A percentile compares a stretch with the other conserved stretches of the same genome.
Evolutionary conservation across 2,888 invertebrate species (phyloP).

Genomic region (Helleia helle): DNA sequence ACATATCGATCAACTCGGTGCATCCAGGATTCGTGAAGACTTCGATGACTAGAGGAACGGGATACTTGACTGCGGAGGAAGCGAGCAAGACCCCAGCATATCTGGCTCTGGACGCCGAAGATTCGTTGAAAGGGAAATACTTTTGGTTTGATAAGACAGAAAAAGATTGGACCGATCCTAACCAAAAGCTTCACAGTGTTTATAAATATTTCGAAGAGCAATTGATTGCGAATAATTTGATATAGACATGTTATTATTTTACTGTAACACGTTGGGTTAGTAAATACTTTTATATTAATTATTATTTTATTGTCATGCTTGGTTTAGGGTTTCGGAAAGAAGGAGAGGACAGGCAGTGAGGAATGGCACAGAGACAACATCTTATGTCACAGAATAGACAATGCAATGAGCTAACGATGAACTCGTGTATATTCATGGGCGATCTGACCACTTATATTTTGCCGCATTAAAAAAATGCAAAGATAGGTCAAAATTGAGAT

Average conservation of each 20-base stretch:
- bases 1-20: constrained; percentile 25
- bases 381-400: no score
- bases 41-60: constrained; percentile 23
- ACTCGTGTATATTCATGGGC: no score
- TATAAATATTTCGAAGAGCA: constrained; percentile 14
- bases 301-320: no score
- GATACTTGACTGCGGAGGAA: constrained; percentile 21
- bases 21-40: constrained; percentile 29
- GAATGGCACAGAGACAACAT: no score
- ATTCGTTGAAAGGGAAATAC: constrained; percentile 26
- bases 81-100: constrained; percentile 21
- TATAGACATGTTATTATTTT: constrained; percentile 4
- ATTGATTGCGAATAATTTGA: constrained; percentile 8
- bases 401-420: no score
- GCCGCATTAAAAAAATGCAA: no score
- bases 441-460: no score
- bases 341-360: no score
- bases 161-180: constrained; percentile 23
- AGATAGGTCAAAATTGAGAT: no score
- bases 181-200: constrained; percentile 16
- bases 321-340: no score
- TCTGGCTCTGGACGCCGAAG: constrained; percentile 26
- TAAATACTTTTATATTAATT: no score
- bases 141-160: constrained; percentile 28
- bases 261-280: no score